These are phyloP conservation scores for Cheilosia variabilis DNA, from an alignment of 2,888 invertebrate genomes.

Conservation along the genomic window DNA sequence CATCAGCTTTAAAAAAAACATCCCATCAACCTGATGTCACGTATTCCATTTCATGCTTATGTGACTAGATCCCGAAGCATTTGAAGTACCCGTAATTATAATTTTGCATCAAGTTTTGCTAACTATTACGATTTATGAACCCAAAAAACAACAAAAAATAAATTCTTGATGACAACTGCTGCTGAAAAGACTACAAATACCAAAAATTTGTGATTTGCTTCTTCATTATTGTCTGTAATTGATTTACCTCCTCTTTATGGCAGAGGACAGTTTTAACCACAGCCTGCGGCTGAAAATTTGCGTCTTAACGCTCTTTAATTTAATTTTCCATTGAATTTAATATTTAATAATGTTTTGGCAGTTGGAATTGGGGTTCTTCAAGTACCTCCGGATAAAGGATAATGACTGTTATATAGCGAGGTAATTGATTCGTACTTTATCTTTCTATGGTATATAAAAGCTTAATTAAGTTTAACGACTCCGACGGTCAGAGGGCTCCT, in stretches of 20 bases:
- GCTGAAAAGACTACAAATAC: constrained; percentile 48
- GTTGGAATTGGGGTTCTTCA: constrained; percentile 50
- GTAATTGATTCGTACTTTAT: too few relatives aligned
- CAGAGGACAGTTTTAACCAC: not conserved
- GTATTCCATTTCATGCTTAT: too few relatives aligned
- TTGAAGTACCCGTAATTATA: too few relatives aligned
- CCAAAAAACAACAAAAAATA: constrained; percentile 19
- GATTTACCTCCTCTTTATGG: constrained; percentile 12
- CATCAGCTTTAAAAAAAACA: too few relatives aligned
- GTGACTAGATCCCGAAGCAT: too few relatives aligned
- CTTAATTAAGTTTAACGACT: too few relatives aligned
- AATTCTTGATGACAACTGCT: constrained; percentile 48
- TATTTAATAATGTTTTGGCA: constrained; percentile 55
- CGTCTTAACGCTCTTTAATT: constrained; percentile 50
- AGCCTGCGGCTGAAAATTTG: constrained; percentile 22
- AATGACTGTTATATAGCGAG: too few relatives aligned
- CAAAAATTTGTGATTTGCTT: constrained; percentile 69
- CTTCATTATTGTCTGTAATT: constrained; percentile 34
- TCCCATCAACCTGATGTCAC: too few relatives aligned
- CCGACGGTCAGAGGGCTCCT: too few relatives aligned
- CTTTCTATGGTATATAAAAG: too few relatives aligned
- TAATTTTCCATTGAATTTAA: constrained; percentile 70
- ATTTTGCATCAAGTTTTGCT: too few relatives aligned
- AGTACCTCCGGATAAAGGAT: not conserved
- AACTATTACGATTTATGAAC: too few relatives aligned